Evolutionary conservation across 2,113 vertebrate species (phyloP).

Genomic region (Hippocampus zosterae): DNA sequence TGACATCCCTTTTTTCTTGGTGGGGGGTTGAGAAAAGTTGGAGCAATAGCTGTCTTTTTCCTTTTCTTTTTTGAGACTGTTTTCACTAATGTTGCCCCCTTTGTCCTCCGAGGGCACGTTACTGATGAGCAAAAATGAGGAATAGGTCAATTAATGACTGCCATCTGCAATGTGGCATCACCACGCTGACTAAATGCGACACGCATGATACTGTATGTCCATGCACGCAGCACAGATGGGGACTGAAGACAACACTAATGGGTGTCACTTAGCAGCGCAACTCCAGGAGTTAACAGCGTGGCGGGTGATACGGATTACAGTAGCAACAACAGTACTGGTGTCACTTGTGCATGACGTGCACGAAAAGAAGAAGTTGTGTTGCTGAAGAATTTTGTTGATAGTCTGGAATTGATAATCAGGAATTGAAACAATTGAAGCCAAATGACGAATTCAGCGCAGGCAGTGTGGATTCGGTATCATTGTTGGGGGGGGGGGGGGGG

Average conservation of each 20-base stretch:
- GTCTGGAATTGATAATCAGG: neutral
- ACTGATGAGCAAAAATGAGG: constrained; percentile 37
- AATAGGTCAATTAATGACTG: constrained; percentile 43
- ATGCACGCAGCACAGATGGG: constrained; percentile 54
- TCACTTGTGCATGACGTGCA: too few relatives aligned
- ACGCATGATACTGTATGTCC: constrained; percentile 30
- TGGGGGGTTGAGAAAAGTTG: constrained; percentile 15
- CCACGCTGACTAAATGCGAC: constrained; percentile 52
- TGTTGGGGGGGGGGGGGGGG: too few relatives aligned
- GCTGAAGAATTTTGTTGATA: too few relatives aligned
- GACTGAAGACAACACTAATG: constrained; percentile 49
- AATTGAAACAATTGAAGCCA: too few relatives aligned
- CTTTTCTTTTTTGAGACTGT: neutral
- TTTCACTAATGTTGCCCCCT: constrained; percentile 10
- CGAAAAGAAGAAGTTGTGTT: too few relatives aligned
- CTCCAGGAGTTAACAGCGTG: constrained; percentile 9
- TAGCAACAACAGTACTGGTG: too few relatives aligned
- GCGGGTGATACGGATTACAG: neutral
- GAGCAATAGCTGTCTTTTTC: constrained; percentile 7
- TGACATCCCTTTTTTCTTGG: constrained; percentile 4
- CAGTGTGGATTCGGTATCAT: too few relatives aligned
- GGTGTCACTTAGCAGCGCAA: constrained; percentile 45
- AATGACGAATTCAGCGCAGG: too few relatives aligned
- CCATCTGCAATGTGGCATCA: constrained; percentile 57
- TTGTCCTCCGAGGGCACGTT: constrained; percentile 14